Base-by-base conservation (phyloP, 92 coral and sea anemone species). In the Bergia puertoricense region DNA sequence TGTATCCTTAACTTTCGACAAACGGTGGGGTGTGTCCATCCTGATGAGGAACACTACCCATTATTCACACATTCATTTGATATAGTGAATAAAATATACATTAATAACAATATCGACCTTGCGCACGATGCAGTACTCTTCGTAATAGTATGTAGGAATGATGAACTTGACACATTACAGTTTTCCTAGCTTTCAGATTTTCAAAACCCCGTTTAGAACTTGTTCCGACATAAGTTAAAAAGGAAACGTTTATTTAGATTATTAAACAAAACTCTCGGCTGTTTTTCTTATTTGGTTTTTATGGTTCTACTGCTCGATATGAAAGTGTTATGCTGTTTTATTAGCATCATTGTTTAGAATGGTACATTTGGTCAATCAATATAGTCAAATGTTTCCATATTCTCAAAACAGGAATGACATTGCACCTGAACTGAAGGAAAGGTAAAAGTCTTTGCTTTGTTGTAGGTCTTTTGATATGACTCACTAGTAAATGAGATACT, bases 1-100 rank as follows among this genome's bases (percentile, higher is more conserved):
- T 68, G 14, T 46, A 84, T 48, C 66, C 87, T 45, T 66, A 36
- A 22, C 14, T 45, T 84, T 45, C 13, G 57, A 30, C n/a, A 23
- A 23, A 42, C 59, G 1, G 30, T 23, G 23, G 72, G 87, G 79
- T 73, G 79, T 84, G 87, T 71, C 77, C 43, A 69, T 45, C 87
- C 65, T 84, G 79, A 84, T 69, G 41, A 62, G 41, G 75, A 23
- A 81, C 75, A 82, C 7, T 82, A 81, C 51, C 41, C 5, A 5
- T 22, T 46, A 37, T 39, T 11, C 79, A 6, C 48, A 71, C 8
- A 46, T 5, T 50, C 42, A 30, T 69, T 69, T 11, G 23, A 44
- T 71, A 57, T 39, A 59, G 37, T 66, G 6, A 8, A 14, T 38
- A 4, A 82, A 65, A 82, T 39, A 54, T 42, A 23, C 62, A 44